phyloP scores from a whole-genome alignment of 2,113 vertebrate genomes.

The Pseudonaja textilis region DNA sequence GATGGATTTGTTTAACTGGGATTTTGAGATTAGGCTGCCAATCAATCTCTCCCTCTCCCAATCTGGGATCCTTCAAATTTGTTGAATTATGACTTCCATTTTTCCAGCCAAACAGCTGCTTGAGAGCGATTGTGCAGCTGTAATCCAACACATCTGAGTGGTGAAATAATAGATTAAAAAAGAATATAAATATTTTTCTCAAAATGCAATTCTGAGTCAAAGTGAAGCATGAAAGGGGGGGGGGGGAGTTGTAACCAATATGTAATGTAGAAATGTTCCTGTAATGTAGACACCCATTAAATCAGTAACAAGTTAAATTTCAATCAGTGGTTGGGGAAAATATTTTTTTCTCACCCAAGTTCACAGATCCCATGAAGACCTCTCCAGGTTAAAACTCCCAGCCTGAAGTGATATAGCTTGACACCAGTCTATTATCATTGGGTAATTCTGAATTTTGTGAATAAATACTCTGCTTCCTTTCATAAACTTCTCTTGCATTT shows the following conservation, averaged over 20 bases:
- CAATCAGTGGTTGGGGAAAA: not conserved
- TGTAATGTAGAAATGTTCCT: not conserved
- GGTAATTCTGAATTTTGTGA: not conserved
- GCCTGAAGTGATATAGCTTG: not conserved
- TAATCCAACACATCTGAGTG: not conserved
- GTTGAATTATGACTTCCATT: not conserved
- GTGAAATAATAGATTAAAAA: not conserved
- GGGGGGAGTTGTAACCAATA: not conserved
- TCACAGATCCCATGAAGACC: not conserved
- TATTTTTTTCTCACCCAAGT: not conserved
- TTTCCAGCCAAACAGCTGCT: not conserved
- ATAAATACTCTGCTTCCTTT: not conserved
- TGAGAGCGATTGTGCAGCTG: not conserved
- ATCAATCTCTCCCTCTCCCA: not conserved
- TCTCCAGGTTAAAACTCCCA: not conserved
- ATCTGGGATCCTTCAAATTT: not conserved
- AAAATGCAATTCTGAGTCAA: not conserved
- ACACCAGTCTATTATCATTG: not conserved
- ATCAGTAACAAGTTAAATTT: not conserved
- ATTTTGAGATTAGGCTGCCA: not conserved
- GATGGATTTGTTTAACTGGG: not conserved
- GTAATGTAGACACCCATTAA: not conserved
- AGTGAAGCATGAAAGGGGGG: not conserved
- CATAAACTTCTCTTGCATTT: not conserved
- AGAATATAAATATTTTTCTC: not conserved